Base-by-base conservation (phyloP, 2,797 vertebrate species). In the Tiaroga cobitis region DNA sequence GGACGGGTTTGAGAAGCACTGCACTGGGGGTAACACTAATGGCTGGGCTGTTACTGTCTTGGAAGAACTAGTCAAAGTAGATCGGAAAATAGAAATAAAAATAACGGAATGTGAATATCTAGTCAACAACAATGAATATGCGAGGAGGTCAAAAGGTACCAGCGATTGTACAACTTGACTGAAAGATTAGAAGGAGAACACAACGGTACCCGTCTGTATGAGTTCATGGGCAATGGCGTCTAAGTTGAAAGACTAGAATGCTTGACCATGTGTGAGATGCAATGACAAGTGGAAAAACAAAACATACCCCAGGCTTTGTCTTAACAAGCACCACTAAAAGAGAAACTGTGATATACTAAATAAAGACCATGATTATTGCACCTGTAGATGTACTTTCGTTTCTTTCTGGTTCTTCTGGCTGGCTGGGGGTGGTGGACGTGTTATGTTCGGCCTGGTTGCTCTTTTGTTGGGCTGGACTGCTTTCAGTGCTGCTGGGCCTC, bases 401-500 rank as follows among this genome's bases (percentile, higher is more conserved):
- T 26, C 72, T 72, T 19, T 90, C 90, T 39, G 86, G 59, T 81
- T 92, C 90, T 26, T 88, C 21, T 34, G 86, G 41, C 24, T 82
- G 87, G 3, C 59, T 87, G 1, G n/a, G 86, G 37, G n/a, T 16
- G 29, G 26, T 16, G 19, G 76, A 65, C 0, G 2, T 21, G 24
- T 21, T 41, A 2, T 3, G 41, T n/a, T 76, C 51, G n/a, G 56
- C 68, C 8, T 84, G 76, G 32, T 4, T 24, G 46, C 46, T 87
- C 59, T 90, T 81, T 49, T 59, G 80, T 86, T 93, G 92, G 10
- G 93, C 87, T 0, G 94, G 94, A 81, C 93, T 94, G 89, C 88
- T 82, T 69, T 94, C 94, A 0, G 86, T 82, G 34, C 92, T 94
- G n/a, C 88, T 87, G 16, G 92, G 92, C 41, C 93, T 94, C 59